A percentile compares a stretch with the other conserved stretches of the same genome.
phyloP scores from a whole-genome alignment of 2,113 vertebrate species.

The Bubo bubo region DNA sequence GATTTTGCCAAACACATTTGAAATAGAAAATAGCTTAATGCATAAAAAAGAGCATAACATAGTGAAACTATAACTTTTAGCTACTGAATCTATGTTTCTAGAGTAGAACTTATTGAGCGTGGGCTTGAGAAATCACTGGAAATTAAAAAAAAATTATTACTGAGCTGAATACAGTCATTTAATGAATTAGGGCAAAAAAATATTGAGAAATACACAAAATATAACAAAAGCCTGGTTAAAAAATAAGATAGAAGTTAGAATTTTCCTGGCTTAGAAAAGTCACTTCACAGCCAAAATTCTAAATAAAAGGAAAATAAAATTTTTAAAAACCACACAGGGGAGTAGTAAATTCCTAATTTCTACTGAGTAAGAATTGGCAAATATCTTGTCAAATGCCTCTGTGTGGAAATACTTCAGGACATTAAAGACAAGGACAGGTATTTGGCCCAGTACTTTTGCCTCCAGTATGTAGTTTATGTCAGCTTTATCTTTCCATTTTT shows the following conservation, averaged over 20 bases:
- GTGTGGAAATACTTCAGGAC: neutral
- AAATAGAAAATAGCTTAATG: neutral
- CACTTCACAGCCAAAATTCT: neutral
- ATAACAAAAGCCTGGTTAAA: neutral
- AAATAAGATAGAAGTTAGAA: neutral
- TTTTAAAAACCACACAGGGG: neutral
- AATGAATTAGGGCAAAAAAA: neutral
- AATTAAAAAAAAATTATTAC: neutral
- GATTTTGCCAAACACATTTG: neutral
- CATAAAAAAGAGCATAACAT: neutral
- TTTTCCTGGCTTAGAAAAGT: neutral
- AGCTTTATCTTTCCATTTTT: neutral
- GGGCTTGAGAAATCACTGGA: neutral
- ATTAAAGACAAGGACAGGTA: neutral
- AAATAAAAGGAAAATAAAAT: neutral
- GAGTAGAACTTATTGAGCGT: neutral
- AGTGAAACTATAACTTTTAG: neutral
- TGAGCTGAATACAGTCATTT: neutral
- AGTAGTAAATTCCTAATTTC: neutral
- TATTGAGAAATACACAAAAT: neutral
- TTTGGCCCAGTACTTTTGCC: neutral
- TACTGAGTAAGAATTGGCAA: neutral
- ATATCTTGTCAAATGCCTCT: neutral
- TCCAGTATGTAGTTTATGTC: neutral
- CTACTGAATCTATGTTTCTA: neutral